Evolutionary conservation across 2,888 invertebrate species (phyloP).

Genomic region (Apamea sordens): DNA sequence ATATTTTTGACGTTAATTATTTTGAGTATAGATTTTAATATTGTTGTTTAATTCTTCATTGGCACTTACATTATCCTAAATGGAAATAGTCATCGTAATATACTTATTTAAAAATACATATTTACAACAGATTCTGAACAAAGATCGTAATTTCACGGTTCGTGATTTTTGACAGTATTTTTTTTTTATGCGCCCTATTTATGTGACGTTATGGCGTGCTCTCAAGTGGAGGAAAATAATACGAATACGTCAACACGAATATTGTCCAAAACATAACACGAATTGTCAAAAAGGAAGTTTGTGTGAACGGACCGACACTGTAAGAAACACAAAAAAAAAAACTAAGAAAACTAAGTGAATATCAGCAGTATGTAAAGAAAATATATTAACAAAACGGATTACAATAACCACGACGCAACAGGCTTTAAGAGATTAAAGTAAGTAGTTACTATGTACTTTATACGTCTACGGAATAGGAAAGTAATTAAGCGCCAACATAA

Average conservation of each 20-base stretch:
- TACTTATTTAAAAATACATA: too few species aligned
- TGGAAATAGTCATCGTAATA: too few species aligned
- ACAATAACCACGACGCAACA: constrained; percentile 3
- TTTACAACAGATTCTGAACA: neutral
- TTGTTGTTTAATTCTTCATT: too few species aligned
- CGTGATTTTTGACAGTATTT: neutral
- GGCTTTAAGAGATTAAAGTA: constrained; percentile 11
- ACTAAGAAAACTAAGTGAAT: neutral
- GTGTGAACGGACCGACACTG: neutral
- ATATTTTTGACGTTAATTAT: neutral
- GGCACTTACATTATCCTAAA: too few species aligned
- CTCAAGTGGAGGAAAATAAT: neutral
- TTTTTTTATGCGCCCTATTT: neutral
- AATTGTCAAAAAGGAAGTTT: neutral
- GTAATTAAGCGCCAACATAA: constrained; percentile 27
- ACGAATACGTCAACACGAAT: neutral
- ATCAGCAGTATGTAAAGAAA: neutral
- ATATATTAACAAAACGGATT: neutral
- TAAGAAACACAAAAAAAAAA: neutral
- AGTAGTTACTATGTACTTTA: neutral
- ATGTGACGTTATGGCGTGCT: neutral
- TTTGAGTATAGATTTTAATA: neutral
- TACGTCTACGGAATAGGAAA: constrained; percentile 6
- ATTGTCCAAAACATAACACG: neutral
- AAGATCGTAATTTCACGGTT: neutral